Percentiles rank a stretch among this genome's conserved stretches.
Evolutionary conservation across 2,888 invertebrate species (phyloP).

Genomic region (Megalurothrips usitatus): DNA sequence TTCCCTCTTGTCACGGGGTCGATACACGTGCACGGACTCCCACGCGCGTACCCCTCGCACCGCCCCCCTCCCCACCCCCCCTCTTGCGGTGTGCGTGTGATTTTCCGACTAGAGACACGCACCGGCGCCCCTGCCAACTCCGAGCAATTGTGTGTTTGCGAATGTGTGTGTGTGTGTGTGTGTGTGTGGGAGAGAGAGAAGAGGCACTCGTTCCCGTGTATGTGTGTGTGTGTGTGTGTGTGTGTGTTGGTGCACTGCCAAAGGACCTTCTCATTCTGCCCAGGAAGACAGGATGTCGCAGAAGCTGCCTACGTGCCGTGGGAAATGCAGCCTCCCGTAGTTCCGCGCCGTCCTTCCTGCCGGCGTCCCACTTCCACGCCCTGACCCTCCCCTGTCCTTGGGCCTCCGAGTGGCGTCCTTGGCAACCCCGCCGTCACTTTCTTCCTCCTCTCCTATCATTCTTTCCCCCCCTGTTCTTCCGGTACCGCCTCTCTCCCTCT

Average conservation of each 20-base stretch:
- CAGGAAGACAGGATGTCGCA: background rate
- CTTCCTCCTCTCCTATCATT: background rate
- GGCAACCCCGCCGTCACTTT: background rate
- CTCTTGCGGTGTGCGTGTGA: too few relatives aligned
- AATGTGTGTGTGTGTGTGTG: background rate
- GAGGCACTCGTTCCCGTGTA: background rate
- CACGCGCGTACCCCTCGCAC: background rate
- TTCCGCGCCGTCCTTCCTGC: background rate
- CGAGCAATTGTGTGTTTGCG: background rate
- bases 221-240: background rate
- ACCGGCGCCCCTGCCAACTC: background rate
- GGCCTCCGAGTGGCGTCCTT: background rate
- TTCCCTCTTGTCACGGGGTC: background rate
- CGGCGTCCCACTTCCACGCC: background rate
- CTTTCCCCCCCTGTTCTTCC: too few relatives aligned
- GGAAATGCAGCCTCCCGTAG: background rate
- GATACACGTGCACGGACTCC: background rate
- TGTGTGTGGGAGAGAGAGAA: background rate
- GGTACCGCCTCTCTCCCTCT: too few relatives aligned
- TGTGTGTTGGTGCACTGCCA: conserved; percentile 3
- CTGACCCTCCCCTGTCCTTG: background rate
- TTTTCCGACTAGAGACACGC: background rate
- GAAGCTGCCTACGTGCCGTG: background rate
- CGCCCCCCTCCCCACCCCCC: background rate
- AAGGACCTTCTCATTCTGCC: background rate